Evolutionary conservation across 1,140 invertebrate genomes (phyloP), one percentile per base, ranked within the genome.

Genomic region (Euura lappo): DNA sequence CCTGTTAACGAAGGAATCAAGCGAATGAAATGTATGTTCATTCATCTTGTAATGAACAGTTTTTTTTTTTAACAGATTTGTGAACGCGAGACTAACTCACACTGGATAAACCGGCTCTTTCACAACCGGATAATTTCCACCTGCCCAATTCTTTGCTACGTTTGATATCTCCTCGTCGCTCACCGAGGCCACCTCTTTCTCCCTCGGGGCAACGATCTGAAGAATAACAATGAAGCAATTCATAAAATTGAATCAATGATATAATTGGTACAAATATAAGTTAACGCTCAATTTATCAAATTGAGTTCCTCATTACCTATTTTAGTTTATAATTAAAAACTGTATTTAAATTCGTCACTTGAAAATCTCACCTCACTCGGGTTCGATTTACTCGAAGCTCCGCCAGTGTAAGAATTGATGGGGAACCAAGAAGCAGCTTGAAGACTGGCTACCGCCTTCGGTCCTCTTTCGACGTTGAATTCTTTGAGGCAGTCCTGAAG

Each of bases 1-100:
- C 71, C 93, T 94, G 81, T 64, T 86, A 78, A 77, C 80, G 45
- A 80, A 75, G 68, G 71, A 65, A 76, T 67, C 65, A 47, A 65
- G 70, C 72, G 71, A 42, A 76, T 69, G 6, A 45, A 44, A 45
- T n/a, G n/a, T n/a, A n/a, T n/a, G n/a, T n/a, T n/a, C n/a, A 3
- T 71, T 45, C 70, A 44, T 69, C 42, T 65, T 65, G 69, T 74
- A 76, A 69, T 65, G 65, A 77, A 28, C 43, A n/a, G 43, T 8
- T 51, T 28, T 76, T 28, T 28, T 28, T 28, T 28, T 28, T 28
- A 28, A 28, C 28, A 28, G 28, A 28, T 28, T 28, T 28, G 28
- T 28, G 28, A 28, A 28, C 28, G 28, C 1, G 28, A 43, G 28
- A 73, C 2, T 4, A 4, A 73, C 74, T 74, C 81, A 86, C 80